Evolutionary conservation across 2,113 vertebrate species (phyloP).

Genomic region (Chloroceryle aenea): DNA sequence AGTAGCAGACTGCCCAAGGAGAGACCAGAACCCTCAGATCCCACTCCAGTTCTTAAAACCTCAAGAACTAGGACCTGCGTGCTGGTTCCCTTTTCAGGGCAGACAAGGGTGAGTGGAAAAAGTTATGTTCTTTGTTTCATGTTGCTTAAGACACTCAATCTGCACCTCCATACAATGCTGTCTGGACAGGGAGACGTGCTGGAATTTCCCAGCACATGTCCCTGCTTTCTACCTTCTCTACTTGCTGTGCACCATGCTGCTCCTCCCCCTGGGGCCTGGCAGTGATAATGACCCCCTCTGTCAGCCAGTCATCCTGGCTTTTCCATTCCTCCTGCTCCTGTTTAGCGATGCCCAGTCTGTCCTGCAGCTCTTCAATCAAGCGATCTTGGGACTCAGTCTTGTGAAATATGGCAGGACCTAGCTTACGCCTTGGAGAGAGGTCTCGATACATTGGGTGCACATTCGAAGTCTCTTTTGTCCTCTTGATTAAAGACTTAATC

Average conservation of each 20-base stretch:
- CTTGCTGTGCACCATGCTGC: slow-evolving; percentile 73
- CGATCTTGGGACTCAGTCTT: slow-evolving; percentile 90
- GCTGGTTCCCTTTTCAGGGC: not conserved
- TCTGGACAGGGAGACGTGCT: not conserved
- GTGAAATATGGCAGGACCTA: slow-evolving; percentile 89
- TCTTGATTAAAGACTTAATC: slow-evolving; percentile 95
- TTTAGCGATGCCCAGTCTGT: slow-evolving; percentile 87
- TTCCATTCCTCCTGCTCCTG: slow-evolving; percentile 77
- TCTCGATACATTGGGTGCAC: slow-evolving; percentile 95
- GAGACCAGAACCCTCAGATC: not conserved
- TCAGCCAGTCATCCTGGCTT: slow-evolving; percentile 87
- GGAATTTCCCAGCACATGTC: not conserved
- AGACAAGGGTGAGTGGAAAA: not conserved
- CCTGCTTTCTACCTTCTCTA: slow-evolving; percentile 85
- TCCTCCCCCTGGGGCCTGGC: slow-evolving; percentile 84
- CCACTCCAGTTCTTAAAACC: not conserved
- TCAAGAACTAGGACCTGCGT: not conserved
- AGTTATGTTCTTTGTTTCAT: not conserved
- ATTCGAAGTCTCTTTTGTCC: slow-evolving; percentile 91
- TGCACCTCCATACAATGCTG: not conserved
- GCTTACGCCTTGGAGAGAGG: slow-evolving; percentile 86
- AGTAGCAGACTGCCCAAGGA: not conserved
- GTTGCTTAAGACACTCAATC: not conserved
- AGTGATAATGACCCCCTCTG: slow-evolving; percentile 86
- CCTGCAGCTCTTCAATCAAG: slow-evolving; percentile 92